Conservation (phyloP, 1,140 invertebrate genomes). For the Drosophila ananassae region DNA sequence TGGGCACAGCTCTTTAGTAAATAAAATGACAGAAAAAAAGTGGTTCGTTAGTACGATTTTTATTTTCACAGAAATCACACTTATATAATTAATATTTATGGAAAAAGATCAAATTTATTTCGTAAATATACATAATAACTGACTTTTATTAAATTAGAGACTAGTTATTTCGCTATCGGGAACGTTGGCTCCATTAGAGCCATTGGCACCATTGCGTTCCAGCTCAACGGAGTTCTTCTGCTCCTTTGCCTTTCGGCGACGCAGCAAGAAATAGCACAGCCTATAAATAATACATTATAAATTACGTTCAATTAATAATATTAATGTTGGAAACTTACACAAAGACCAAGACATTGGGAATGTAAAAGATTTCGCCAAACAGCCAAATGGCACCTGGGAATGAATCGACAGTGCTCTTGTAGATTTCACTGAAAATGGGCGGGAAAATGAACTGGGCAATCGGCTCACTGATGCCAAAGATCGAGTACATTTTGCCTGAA, state of each 20-base stretch:
- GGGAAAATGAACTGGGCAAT: conserved; percentile 79
- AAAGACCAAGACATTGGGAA: conserved; percentile 79
- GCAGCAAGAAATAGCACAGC: conserved; percentile 65
- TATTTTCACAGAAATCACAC: not conserved
- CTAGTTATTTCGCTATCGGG: conserved; percentile 77
- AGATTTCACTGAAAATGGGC: conserved; percentile 73
- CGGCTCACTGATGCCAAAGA: conserved; percentile 80
- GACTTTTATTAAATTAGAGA: conserved; percentile 56
- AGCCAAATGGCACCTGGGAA: conserved; percentile 81
- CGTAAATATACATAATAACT: conserved; percentile 33
- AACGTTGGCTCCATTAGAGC: conserved; percentile 29
- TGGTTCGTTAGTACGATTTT: not conserved
- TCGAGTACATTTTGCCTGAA: conserved; percentile 83
- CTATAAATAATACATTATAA: conserved; percentile 18
- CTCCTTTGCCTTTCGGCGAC: conserved; percentile 52
- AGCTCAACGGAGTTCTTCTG: conserved; percentile 47
- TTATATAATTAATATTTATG: conserved; percentile 1
- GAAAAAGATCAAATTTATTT: conserved; percentile 28
- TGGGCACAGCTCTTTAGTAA: too few species aligned
- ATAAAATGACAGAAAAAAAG: too few species aligned
- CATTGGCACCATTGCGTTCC: conserved; percentile 51
- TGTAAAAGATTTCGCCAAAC: conserved; percentile 78
- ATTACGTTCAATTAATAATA: not conserved
- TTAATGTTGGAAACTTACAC: conserved; percentile 58
- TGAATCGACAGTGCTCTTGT: conserved; percentile 65